Base-by-base conservation (phyloP, 1,140 invertebrate genomes). In the Pogonomyrmex barbatus region DNA sequence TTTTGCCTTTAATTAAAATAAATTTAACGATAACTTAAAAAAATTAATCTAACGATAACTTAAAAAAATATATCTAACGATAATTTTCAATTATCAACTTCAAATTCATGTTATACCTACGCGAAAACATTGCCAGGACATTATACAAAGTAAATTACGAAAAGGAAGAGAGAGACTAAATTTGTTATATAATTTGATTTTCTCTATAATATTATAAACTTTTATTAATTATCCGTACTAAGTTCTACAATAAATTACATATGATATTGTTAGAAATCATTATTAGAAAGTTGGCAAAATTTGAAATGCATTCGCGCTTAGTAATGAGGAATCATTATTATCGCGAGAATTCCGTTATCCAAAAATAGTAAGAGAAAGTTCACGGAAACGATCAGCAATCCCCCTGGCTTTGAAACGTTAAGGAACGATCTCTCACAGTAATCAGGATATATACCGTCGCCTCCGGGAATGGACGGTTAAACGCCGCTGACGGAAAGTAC, bases 361-460 rank as follows among this genome's bases (percentile, higher is more conserved):
- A 6, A 47, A 62, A 60, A n/a, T 73, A 33, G 14, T 81, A 68
- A 73, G 42, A 73, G 54, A 60, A 82, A 36, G 39, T 36, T 82
- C 10, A 24, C 12, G 42, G 36, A 58, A 73, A 60, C 42, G 54
- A 83, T 73, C 42, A 17, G 68, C 45, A 83, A 83, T 75, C 8
- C 33, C 8, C 3, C 47, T 10, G 24, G 45, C 30, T 42, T 12
- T 63, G 12, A 67, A 75, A 67, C 30, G 54, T 56, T 75, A 42
- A 83, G n/a, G 8, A 68, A 36, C 45, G 65, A 54, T 56, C 39
- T 50, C 17, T 50, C 73, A 24, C n/a, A 10, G 47, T 70, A 71
- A 71, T 87, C 79, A 75, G 42, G 68, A 83, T 83, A 60, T 83
- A 60, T 73, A 71, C 54, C 39, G 47, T 71, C 73, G 65, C 42